Evolutionary conservation across 2,113 vertebrate species (phyloP).

Genomic region (Sula dactylatra): DNA sequence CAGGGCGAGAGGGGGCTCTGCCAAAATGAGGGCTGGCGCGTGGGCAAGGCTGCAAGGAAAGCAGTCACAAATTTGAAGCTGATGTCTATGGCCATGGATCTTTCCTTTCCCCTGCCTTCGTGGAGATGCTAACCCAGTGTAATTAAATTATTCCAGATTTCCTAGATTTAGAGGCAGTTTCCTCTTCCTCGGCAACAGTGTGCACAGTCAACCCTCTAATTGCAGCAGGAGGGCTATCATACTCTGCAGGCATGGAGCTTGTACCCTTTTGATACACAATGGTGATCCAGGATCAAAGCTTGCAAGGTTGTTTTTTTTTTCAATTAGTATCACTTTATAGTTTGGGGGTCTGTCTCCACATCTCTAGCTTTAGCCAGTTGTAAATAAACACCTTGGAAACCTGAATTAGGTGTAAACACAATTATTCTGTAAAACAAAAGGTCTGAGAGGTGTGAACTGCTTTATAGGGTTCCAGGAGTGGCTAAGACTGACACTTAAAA

Average conservation of each 20-base stretch:
- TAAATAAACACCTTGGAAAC: constrained; percentile 21
- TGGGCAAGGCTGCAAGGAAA: not conserved
- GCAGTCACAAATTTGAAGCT: not conserved
- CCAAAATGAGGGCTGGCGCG: not conserved
- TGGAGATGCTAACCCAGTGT: not conserved
- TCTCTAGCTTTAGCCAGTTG: not conserved
- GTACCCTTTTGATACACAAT: not conserved
- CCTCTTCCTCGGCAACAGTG: not conserved
- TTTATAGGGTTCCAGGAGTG: not conserved
- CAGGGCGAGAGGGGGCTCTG: not conserved
- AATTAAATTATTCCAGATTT: not conserved
- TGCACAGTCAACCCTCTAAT: not conserved
- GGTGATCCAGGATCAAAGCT: not conserved
- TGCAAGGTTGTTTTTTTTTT: not conserved
- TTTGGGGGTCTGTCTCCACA: not conserved
- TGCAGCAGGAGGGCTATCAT: not conserved
- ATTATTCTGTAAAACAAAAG: not conserved
- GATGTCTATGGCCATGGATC: not conserved
- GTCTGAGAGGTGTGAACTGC: not conserved
- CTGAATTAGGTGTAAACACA: not conserved
- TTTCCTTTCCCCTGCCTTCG: not conserved
- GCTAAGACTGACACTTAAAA: not conserved
- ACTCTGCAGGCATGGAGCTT: not conserved
- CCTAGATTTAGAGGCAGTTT: not conserved
- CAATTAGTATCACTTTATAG: not conserved